These are phyloP conservation scores for Podarcis lilfordi DNA, from an alignment of 2,797 vertebrate genomes.

Conservation along the genomic window DNA sequence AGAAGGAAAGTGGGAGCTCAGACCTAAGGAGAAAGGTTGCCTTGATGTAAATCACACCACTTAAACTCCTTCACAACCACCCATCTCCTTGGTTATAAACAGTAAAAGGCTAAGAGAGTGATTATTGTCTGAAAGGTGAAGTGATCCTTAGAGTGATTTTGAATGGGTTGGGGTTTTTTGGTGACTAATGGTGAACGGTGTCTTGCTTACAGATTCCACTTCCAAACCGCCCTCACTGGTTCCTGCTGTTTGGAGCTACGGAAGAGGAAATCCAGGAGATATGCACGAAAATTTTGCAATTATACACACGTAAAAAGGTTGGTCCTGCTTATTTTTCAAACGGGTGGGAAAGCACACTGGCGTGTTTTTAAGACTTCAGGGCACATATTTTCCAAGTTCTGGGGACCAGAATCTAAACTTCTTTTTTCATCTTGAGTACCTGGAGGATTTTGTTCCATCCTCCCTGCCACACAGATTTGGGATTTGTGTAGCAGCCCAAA, in stretches of 20 bases:
- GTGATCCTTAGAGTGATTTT: not conserved
- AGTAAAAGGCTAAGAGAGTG: not conserved
- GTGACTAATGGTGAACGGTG: rapidly evolving
- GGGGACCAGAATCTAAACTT: not conserved
- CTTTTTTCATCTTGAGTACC: not conserved
- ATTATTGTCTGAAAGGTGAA: not conserved
- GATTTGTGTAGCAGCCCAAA: not conserved
- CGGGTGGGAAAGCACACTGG: not conserved
- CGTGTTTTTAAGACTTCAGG: not conserved
- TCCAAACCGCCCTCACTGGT: constrained; percentile 87
- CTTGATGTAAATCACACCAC: too few relatives aligned
- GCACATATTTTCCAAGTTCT: not conserved
- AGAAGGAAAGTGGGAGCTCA: too few relatives aligned
- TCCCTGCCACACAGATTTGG: not conserved
- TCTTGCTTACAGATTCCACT: constrained; percentile 80
- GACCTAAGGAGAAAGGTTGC: not conserved
- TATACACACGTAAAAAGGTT: constrained; percentile 85
- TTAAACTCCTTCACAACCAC: too few relatives aligned
- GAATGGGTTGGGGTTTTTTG: not conserved
- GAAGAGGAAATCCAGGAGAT: constrained; percentile 87
- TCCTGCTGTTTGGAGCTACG: constrained; percentile 83
- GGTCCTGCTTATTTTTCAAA: not conserved
- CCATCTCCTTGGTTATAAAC: not conserved
- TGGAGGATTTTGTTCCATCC: not conserved
- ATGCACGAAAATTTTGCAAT: constrained; percentile 82